These are phyloP conservation scores for Caenorhabditis sp. DNA, from an alignment of 2,888 invertebrate species.

Conservation along the genomic window DNA sequence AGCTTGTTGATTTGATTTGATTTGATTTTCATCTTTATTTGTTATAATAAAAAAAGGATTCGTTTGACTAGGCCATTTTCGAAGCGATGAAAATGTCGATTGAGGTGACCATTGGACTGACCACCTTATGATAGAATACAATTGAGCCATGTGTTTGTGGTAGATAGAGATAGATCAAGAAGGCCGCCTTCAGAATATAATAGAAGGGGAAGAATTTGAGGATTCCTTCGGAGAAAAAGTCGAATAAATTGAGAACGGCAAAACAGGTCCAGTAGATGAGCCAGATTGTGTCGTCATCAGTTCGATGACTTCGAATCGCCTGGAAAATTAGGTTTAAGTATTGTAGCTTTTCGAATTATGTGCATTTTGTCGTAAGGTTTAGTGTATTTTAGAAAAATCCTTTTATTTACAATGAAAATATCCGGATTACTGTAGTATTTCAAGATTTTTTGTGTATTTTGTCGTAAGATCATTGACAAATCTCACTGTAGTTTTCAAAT, in stretches of 20 bases:
- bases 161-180: conserved; percentile 73
- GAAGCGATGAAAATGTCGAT: conserved; percentile 9
- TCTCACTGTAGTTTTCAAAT: no score
- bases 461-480: no score
- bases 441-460: no score
- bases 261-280: conserved; percentile 98
- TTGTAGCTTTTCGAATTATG: background rate
- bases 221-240: conserved; percentile 90
- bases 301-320: conserved; percentile 74
- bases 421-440: no score
- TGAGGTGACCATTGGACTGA: conserved; percentile 29
- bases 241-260: conserved; percentile 86
- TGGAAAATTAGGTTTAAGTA: conserved; percentile 7
- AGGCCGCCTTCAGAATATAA: conserved; percentile 73
- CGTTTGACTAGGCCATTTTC: background rate
- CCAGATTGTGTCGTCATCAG: conserved; percentile 79
- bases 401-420: no score
- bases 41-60: background rate
- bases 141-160: conserved; percentile 73
- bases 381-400: no score
- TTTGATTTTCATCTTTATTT: background rate
- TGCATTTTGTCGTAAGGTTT: background rate
- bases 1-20: no score
- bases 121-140: conserved; percentile 71
- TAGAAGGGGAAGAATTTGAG: conserved; percentile 84